These are phyloP conservation scores for Hipposideros armiger DNA, from an alignment of 2,113 vertebrate genomes.

Conservation along the genomic window DNA sequence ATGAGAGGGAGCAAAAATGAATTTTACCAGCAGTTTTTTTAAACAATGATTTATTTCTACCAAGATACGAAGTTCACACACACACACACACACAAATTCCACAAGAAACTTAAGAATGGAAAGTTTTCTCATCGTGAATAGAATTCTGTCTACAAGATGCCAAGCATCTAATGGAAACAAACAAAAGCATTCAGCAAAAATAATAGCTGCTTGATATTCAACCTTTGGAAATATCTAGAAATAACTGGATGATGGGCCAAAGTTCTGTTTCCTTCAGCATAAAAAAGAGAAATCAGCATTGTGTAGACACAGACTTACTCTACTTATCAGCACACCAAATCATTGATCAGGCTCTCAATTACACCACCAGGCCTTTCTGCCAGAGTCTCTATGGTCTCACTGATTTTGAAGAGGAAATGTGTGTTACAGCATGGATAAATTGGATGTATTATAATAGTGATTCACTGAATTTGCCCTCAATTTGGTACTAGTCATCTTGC, in stretches of 20 bases:
- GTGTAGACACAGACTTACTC: neutral
- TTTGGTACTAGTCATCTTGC: too few relatives aligned
- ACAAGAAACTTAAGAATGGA: too few relatives aligned
- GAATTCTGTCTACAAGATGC: too few relatives aligned
- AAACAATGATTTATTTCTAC: conserved; percentile 4
- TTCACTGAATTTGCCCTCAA: conserved; percentile 75
- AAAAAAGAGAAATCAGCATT: conserved; percentile 58
- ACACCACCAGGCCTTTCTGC: neutral
- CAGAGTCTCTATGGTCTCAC: neutral
- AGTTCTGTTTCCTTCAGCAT: conserved; percentile 40
- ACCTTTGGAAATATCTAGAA: conserved; percentile 29
- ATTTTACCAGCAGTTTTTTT: conserved; percentile 57
- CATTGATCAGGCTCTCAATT: neutral
- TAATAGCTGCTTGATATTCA: neutral
- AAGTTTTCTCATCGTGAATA: too few relatives aligned
- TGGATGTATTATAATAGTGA: conserved; percentile 59
- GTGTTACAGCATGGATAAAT: neutral
- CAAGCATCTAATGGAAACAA: neutral
- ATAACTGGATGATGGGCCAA: neutral
- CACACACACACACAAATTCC: too few relatives aligned
- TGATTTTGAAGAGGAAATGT: conserved; percentile 49
- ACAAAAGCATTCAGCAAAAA: conserved; percentile 39
- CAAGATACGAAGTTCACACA: conserved; percentile 42
- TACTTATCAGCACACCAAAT: neutral
- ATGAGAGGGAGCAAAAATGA: conserved; percentile 54